Percentiles rank a stretch among this genome's conserved stretches.
Evolutionary conservation across 2,888 invertebrate genomes (phyloP).

Genomic region (Tenthredo livida): DNA sequence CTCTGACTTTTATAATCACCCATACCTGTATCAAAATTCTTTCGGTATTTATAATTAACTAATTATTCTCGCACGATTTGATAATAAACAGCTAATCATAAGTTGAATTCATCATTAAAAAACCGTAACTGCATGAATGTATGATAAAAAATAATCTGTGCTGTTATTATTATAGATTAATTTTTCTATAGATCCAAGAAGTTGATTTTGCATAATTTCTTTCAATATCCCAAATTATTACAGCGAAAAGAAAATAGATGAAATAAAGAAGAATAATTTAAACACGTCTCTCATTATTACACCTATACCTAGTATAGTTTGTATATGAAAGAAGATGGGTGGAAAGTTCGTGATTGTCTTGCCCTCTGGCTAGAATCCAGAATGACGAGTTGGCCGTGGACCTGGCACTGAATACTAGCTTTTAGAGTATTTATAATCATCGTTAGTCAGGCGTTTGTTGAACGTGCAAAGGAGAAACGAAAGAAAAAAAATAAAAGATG

Average conservation of each 20-base stretch:
- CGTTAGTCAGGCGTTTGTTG: conserved; percentile 14
- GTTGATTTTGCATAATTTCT: too few species aligned
- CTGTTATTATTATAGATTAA: too few species aligned
- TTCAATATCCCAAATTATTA: too few species aligned
- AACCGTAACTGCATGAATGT: too few species aligned
- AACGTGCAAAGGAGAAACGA: background rate
- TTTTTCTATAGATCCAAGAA: too few species aligned
- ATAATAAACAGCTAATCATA: too few species aligned
- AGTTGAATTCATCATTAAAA: too few species aligned
- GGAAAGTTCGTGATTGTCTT: conserved; percentile 46
- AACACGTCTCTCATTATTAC: background rate
- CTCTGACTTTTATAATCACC: background rate
- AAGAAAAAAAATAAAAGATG: too few species aligned
- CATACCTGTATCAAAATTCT: too few species aligned
- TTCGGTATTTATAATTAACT: background rate
- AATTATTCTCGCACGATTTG: background rate
- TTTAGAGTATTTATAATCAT: conserved; percentile 53
- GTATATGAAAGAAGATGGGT: background rate
- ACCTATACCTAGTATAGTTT: background rate
- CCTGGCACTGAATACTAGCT: conserved; percentile 62
- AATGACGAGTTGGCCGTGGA: conserved; percentile 62
- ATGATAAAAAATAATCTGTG: too few species aligned
- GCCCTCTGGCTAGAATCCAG: conserved; percentile 63
- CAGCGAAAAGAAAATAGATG: background rate
- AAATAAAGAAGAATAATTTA: too few species aligned